Conservation (phyloP, 2,888 invertebrate species). For the Agrotis puta region DNA sequence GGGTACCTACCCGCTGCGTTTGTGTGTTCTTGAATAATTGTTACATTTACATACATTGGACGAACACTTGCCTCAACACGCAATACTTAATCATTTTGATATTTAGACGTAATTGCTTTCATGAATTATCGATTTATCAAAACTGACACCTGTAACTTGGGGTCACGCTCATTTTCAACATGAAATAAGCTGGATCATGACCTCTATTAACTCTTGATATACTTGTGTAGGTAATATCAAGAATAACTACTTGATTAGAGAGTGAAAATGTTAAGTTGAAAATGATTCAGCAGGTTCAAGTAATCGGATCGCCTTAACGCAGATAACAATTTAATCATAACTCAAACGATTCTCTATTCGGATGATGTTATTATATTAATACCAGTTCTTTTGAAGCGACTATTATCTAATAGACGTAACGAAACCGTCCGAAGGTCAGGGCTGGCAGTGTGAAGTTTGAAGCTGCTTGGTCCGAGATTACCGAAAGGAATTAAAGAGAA, state of each 20-base stretch:
- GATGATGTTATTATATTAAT: conserved; percentile 56
- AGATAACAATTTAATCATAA: conserved; percentile 55
- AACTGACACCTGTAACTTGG: conserved; percentile 36
- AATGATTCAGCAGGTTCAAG: conserved; percentile 36
- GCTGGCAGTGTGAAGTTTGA: conserved; percentile 44
- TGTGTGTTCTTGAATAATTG: conserved; percentile 70
- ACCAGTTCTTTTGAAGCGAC: conserved; percentile 47
- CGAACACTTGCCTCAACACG: conserved; percentile 50
- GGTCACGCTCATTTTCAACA: conserved; percentile 35
- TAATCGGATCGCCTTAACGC: conserved; percentile 37
- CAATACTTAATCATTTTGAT: conserved; percentile 61
- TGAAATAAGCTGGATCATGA: conserved; percentile 22
- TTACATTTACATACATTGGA: conserved; percentile 65
- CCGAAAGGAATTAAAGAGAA: conserved; percentile 57
- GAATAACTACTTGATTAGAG: conserved; percentile 23
- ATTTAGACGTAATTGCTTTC: conserved; percentile 61
- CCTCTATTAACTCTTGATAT: conserved; percentile 6
- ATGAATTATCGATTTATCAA: conserved; percentile 58
- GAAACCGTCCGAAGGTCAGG: conserved; percentile 48
- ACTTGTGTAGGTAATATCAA: conserved; percentile 6
- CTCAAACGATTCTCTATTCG: conserved; percentile 44
- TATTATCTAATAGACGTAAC: conserved; percentile 49
- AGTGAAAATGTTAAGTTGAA: conserved; percentile 27
- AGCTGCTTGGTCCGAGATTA: conserved; percentile 42
- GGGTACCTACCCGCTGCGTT: conserved; percentile 64